Conservation (phyloP, 2,888 invertebrate species). For the Caenorhabditis macrosperma region DNA sequence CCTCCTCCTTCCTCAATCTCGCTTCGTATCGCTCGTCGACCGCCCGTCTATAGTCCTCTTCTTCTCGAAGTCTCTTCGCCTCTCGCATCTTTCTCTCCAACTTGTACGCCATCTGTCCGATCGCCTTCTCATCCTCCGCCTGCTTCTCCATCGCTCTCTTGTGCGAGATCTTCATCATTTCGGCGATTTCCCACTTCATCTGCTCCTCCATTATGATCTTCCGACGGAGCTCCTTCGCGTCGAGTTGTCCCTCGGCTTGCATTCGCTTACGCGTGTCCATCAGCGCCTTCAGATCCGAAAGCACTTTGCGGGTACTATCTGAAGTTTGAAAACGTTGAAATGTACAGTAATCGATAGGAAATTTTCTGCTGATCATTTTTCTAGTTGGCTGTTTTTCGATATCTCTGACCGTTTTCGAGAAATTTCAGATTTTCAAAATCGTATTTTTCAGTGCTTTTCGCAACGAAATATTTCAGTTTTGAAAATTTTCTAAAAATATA, state of each 20-base stretch:
- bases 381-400: too few species aligned
- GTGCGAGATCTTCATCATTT: not conserved
- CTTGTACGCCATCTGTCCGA: slow-evolving; percentile 25
- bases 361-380: too few species aligned
- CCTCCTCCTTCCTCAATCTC: slow-evolving; percentile 8
- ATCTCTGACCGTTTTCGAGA: too few species aligned
- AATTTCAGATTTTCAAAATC: too few species aligned
- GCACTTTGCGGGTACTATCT: slow-evolving; percentile 2
- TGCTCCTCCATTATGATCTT: slow-evolving; percentile 2
- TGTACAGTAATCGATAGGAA: too few species aligned
- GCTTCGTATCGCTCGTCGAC: slow-evolving; percentile 30
- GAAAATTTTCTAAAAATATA: not conserved
- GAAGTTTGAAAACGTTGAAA: not conserved
- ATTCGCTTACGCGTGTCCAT: slow-evolving; percentile 3
- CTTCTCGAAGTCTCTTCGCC: slow-evolving; percentile 10
- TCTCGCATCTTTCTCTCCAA: slow-evolving; percentile 25
- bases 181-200: slow-evolving; percentile 11
- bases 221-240: not conserved
- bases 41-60: slow-evolving; percentile 9
- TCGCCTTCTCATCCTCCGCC: slow-evolving; percentile 5
- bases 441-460: too few species aligned
- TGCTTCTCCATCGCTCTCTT: slow-evolving; percentile 1
- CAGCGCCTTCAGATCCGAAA: slow-evolving; percentile 6
- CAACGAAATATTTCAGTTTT: not conserved
- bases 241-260: not conserved